Evolutionary conservation across 2,888 invertebrate species (phyloP).

Genomic region (Drosophila tripunctata): DNA sequence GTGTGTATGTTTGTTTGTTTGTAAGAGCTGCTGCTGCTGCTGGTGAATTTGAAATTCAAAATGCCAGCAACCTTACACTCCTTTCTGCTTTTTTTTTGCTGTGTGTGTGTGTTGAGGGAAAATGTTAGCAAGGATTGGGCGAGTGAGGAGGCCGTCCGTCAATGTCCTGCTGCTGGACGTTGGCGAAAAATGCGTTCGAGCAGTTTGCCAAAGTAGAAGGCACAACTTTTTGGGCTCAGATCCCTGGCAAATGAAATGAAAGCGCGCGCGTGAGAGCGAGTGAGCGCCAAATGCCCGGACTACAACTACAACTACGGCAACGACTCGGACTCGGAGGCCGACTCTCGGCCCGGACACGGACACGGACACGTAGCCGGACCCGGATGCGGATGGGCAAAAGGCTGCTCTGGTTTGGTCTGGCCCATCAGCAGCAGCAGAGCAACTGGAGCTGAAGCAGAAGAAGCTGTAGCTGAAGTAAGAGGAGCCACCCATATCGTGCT

Average conservation of each 20-base stretch:
- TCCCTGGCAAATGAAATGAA: conserved; percentile 76
- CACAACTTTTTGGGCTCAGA: conserved; percentile 66
- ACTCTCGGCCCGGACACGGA: neutral
- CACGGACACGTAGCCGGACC: neutral
- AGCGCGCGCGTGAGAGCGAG: conserved; percentile 66
- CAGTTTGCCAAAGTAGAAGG: conserved; percentile 69
- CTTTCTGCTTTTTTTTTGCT: conserved; percentile 17
- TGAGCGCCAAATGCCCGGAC: conserved; percentile 11
- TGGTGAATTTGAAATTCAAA: conserved; percentile 80
- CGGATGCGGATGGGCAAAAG: conserved; percentile 12
- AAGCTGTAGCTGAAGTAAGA: neutral
- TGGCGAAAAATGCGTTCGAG: conserved; percentile 77
- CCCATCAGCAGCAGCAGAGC: conserved; percentile 31
- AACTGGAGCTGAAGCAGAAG: conserved; percentile 3
- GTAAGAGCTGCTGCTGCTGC: conserved; percentile 44
- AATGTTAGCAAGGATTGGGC: neutral
- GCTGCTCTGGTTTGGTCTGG: conserved; percentile 12
- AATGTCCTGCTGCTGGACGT: conserved; percentile 75
- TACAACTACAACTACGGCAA: neutral
- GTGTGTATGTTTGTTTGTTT: conserved; percentile 27
- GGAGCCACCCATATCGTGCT: conserved; percentile 35
- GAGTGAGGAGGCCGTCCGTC: conserved; percentile 68
- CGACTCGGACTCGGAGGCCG: neutral
- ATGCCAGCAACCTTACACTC: conserved; percentile 62
- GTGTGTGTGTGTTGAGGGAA: neutral